These are phyloP conservation scores for Trachops cirrhosus DNA, from an alignment of 2,797 vertebrate species.

Conservation along the genomic window DNA sequence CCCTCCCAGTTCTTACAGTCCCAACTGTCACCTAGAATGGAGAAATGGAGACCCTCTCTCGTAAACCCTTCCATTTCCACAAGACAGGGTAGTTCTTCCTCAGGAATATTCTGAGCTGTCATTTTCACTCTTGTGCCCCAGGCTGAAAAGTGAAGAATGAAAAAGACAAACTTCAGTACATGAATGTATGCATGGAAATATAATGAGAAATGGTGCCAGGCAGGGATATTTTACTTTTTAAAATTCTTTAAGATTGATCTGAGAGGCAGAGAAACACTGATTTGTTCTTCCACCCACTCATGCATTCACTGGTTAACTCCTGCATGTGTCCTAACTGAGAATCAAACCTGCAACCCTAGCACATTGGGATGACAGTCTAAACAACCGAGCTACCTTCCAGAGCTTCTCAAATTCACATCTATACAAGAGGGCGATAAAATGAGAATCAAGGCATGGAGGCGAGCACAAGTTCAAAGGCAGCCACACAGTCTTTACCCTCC, in stretches of 20 bases:
- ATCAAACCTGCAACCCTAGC: not conserved
- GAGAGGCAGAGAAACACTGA: no score
- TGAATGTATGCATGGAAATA: not conserved
- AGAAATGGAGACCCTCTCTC: not conserved
- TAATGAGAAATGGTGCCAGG: not conserved
- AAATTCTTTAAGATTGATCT: no score
- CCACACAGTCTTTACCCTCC: not conserved
- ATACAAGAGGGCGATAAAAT: not conserved
- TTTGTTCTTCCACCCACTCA: no score
- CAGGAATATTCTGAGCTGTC: conserved; percentile 39
- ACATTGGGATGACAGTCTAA: not conserved
- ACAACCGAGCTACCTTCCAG: not conserved
- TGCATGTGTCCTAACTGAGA: not conserved
- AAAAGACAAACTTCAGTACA: not conserved
- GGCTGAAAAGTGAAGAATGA: conserved; percentile 51
- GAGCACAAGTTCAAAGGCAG: not conserved
- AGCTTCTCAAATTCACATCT: not conserved
- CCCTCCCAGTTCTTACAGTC: not conserved
- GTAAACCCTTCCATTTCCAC: conserved; percentile 49
- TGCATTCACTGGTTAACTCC: not conserved
- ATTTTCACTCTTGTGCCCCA: not conserved
- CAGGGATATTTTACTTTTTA: not conserved
- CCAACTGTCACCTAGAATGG: not conserved
- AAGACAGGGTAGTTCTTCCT: not conserved
- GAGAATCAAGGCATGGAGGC: not conserved